These are phyloP conservation scores for Balearica regulorum DNA, from an alignment of 2,797 vertebrate species.

Conservation along the genomic window DNA sequence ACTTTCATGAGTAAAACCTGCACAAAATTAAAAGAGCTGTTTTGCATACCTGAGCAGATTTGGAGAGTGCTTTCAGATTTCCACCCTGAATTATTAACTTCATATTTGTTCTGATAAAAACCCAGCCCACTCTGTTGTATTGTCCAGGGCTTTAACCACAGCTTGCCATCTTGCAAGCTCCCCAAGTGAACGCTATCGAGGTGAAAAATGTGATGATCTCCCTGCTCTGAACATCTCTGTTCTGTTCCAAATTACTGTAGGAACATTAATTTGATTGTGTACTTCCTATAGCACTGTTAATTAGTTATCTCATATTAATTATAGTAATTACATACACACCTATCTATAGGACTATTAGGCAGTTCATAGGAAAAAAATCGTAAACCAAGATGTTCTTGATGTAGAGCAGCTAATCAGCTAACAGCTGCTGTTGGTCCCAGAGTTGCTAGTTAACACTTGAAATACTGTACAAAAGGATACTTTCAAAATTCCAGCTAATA, in stretches of 20 bases:
- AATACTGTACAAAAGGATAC: background rate
- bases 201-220: background rate
- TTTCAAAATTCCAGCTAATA: constrained; percentile 4
- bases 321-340: constrained; percentile 66
- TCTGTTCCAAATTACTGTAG: constrained; percentile 25
- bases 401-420: constrained; percentile 45
- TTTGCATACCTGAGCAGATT: background rate
- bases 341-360: constrained; percentile 57
- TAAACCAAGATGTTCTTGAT: constrained; percentile 4
- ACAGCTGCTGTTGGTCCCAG: constrained; percentile 35
- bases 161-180: background rate
- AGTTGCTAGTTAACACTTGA: constrained; percentile 38
- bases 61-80: background rate
- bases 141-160: background rate
- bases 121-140: background rate
- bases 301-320: constrained; percentile 67
- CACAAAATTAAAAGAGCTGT: background rate
- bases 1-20: background rate
- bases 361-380: background rate
- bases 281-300: constrained; percentile 48
- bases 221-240: background rate
- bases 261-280: constrained; percentile 60
- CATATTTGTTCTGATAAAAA: background rate
- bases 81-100: background rate
- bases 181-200: background rate